Conservation (phyloP, 2,888 invertebrate species). For the Parnassius smintheus region DNA sequence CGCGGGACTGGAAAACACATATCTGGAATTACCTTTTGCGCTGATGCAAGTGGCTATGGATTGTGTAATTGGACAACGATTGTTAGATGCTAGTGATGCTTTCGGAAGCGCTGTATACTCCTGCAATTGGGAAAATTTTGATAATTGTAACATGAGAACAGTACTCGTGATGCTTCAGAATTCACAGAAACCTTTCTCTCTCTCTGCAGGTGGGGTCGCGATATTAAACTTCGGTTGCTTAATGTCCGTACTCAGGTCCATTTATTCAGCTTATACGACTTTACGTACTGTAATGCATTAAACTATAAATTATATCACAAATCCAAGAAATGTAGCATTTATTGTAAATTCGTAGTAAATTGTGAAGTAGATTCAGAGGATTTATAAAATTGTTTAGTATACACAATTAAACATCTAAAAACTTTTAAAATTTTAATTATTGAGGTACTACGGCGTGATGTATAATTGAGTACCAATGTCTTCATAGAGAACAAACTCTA, state of each 20-base stretch:
- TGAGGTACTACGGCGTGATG: too few species aligned
- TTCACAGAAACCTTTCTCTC: constrained; percentile 50
- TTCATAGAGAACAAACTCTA: too few species aligned
- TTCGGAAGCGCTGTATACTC: constrained; percentile 54
- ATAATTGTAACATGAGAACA: constrained; percentile 49
- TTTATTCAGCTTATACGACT: constrained; percentile 60
- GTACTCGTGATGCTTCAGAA: constrained; percentile 51
- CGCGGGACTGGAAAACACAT: constrained; percentile 55
- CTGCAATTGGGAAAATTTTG: constrained; percentile 62
- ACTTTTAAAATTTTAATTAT: too few species aligned
- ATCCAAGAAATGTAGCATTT: too few species aligned
- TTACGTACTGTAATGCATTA: constrained; percentile 37
- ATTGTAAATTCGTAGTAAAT: too few species aligned
- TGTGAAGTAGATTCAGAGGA: too few species aligned
- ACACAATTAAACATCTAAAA: too few species aligned
- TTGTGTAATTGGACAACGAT: constrained; percentile 54
- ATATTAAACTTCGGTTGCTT: constrained; percentile 48
- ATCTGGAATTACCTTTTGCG: constrained; percentile 49
- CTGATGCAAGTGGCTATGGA: constrained; percentile 53
- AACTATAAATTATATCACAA: too few species aligned
- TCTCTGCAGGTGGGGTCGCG: constrained; percentile 58
- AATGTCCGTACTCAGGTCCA: constrained; percentile 49
- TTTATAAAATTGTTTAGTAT: too few species aligned
- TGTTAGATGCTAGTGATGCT: constrained; percentile 48
- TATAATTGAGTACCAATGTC: too few species aligned